These are phyloP conservation scores for Microtus richardsoni DNA, from an alignment of 2,113 vertebrate species.

Conservation along the genomic window DNA sequence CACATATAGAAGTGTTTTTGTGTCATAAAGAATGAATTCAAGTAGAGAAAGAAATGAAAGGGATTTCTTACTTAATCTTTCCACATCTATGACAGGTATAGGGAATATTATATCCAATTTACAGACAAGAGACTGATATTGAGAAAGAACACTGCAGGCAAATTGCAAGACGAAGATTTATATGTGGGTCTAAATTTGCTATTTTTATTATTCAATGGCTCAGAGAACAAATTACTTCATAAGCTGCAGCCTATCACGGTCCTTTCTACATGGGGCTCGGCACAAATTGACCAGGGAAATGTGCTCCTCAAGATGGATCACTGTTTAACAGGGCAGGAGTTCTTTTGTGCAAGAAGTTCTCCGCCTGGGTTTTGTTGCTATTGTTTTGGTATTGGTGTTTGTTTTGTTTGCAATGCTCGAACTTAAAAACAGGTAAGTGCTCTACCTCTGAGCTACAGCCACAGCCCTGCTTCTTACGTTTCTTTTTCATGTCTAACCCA, in stretches of 20 bases:
- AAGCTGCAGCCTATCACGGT: not conserved
- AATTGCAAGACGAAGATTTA: conserved; percentile 54
- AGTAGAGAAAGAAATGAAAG: conserved; percentile 50
- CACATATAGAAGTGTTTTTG: conserved; percentile 48
- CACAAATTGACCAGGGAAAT: conserved; percentile 50
- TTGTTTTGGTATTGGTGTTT: not conserved
- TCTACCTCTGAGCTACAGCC: not conserved
- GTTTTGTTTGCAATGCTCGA: not conserved
- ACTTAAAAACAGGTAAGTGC: not conserved
- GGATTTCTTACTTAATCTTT: conserved; percentile 58
- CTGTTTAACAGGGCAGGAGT: not conserved
- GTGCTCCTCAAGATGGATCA: not conserved
- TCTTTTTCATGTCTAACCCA: conserved; percentile 15
- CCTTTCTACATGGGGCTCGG: conserved; percentile 13
- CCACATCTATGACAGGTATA: conserved; percentile 20
- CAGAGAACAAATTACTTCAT: conserved; percentile 40
- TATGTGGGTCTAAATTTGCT: conserved; percentile 25
- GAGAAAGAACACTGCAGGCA: conserved; percentile 20
- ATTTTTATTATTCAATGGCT: conserved; percentile 29
- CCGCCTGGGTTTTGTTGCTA: not conserved
- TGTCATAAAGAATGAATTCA: conserved; percentile 54
- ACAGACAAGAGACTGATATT: conserved; percentile 41
- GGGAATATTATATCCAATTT: conserved; percentile 44
- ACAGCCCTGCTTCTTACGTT: not conserved
- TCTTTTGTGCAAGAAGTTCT: not conserved